Percentiles rank a stretch among this genome's conserved stretches.
These are phyloP conservation scores for Euzophera pinguis DNA, from an alignment of 2,888 invertebrate species.

Conservation along the genomic window DNA sequence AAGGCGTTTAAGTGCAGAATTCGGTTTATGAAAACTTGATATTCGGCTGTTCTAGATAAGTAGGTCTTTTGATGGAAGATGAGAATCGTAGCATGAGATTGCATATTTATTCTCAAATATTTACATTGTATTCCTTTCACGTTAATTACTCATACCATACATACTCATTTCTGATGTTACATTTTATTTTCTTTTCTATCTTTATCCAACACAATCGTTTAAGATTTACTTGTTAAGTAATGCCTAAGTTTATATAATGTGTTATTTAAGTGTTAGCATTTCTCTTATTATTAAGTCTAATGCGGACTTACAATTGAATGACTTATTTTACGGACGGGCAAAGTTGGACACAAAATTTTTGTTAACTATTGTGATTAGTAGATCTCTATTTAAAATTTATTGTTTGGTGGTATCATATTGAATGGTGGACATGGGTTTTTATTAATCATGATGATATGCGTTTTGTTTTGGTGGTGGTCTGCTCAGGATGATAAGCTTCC, in stretches of 20 bases:
- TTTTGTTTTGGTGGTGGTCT: conserved; percentile 6
- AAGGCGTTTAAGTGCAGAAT: conserved; percentile 7
- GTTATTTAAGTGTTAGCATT: conserved; percentile 72
- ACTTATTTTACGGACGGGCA: conserved; percentile 19
- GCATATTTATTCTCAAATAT: neutral
- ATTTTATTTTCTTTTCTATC: neutral
- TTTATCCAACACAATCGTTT: conserved; percentile 29
- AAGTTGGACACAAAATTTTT: conserved; percentile 27
- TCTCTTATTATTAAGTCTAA: conserved; percentile 67
- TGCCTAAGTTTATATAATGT: conserved; percentile 74
- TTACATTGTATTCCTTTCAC: neutral
- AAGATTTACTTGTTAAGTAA: conserved; percentile 71
- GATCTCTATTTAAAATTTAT: neutral
- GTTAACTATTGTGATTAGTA: conserved; percentile 2
- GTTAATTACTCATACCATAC: too few relatives aligned
- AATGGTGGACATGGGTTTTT: neutral
- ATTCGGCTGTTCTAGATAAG: neutral
- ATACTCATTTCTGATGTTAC: neutral
- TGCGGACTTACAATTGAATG: conserved; percentile 44
- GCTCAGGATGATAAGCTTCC: neutral
- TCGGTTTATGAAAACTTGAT: neutral
- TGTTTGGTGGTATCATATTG: neutral
- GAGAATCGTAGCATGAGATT: neutral
- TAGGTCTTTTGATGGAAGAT: neutral
- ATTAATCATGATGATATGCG: neutral